Percentiles rank a stretch among this genome's conserved stretches.
These are phyloP conservation scores for Rana temporaria DNA, from an alignment of 2,113 vertebrate genomes.

Conservation along the genomic window DNA sequence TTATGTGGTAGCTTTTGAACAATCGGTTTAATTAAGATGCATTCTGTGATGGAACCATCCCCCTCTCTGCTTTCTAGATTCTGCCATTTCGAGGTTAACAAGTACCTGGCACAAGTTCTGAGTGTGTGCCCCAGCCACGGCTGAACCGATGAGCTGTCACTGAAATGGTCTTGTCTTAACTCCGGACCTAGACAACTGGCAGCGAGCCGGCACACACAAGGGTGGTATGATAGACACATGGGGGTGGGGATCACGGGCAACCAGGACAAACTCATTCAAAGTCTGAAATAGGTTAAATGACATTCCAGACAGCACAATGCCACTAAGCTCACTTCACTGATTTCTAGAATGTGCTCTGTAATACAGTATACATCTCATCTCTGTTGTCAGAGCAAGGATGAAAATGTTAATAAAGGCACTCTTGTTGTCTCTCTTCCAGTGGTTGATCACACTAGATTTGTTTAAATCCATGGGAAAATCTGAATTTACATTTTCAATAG, in stretches of 20 bases:
- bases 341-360: not conserved
- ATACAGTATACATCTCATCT: not conserved
- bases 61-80: constrained; percentile 42
- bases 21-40: constrained; percentile 1
- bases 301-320: not conserved
- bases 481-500: no score
- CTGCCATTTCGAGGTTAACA: constrained; percentile 29
- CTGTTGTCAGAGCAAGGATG: no score
- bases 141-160: constrained; percentile 23
- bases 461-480: no score
- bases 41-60: not conserved
- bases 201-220: constrained; percentile 18
- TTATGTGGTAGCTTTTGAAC: not conserved
- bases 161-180: constrained; percentile 36
- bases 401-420: no score
- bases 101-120: constrained; percentile 11
- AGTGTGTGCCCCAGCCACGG: constrained; percentile 3
- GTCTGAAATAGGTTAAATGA: not conserved
- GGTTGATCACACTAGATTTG: no score
- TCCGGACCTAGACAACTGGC: constrained; percentile 35
- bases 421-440: no score
- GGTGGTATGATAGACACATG: constrained; percentile 32
- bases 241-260: not conserved
- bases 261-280: not conserved
- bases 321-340: not conserved